Base-by-base conservation (phyloP, 2,113 vertebrate species). In the Neodon shergylaensis region DNA sequence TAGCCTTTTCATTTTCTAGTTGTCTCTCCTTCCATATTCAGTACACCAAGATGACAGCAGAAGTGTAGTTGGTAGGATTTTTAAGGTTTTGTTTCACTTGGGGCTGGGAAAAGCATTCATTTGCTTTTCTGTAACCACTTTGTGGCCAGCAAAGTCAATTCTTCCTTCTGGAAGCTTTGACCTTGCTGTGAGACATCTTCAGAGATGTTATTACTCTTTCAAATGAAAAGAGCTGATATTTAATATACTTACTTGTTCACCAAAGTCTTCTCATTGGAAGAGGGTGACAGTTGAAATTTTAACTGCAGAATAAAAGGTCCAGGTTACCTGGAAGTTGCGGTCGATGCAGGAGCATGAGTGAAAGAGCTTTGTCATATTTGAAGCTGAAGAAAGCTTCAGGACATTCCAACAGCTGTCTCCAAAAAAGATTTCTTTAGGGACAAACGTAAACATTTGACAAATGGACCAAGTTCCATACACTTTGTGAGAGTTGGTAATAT, bases 1-100 rank as follows among this genome's bases (percentile, higher is more conserved):
- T 95, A 92, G 54, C 39, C 82, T 91, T 96, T 97, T 89, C 94
- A 54, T 91, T 94, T 92, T 91, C 63, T 89, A 5, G 74, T 92
- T 96, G 5, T 63, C 79, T 11, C 4, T 42, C 49, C 1, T 13
- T 42, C 36, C 0, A 13, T 92, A 79, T 47, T 95, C 77, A 81
- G 44, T 6, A 82, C 52, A 89, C 33, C 28, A 93, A 94, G 44
- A 77, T 83, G 77, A 93, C 39, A 86, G 44, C 76, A 85, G 2
- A 72, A 47, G 89, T 81, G 36, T 52, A 79, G 87, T 85, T 66
- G 79, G 78, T 90, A 88, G 96, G 42, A 58, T 92, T 68, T 93
- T 52, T 44, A 90, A 81, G 16, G 2, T 54, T 92, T 66, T 97
- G 31, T 72, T 92, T 92, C 76, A 79, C 90, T 95, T 92, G 76